phyloP scores from a whole-genome alignment of 2,113 vertebrate genomes.

The Tretioscincus oriximinensis region DNA sequence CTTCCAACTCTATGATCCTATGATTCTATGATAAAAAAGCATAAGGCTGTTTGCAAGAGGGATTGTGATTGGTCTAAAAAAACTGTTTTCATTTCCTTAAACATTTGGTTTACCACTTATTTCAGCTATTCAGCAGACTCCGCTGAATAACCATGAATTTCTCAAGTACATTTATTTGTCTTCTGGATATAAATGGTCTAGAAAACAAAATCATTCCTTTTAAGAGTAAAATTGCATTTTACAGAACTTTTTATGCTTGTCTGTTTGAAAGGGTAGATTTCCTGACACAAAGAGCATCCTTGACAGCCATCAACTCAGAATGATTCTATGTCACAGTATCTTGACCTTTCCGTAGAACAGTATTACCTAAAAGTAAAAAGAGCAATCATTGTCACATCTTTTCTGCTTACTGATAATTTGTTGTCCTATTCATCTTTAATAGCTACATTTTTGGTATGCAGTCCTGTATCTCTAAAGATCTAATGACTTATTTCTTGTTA shows the following conservation, averaged over 20 bases:
- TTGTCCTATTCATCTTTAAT: conserved; percentile 41
- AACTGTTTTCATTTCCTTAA: too few relatives aligned
- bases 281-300: conserved; percentile 27
- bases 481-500: conserved; percentile 18
- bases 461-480: background rate
- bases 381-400: conserved; percentile 36
- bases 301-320: conserved; percentile 53
- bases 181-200: conserved; percentile 14
- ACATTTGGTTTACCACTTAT: too few relatives aligned
- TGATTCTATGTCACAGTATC: conserved; percentile 57
- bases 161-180: conserved; percentile 6
- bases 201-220: conserved; percentile 1
- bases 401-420: conserved; percentile 23
- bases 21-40: too few relatives aligned
- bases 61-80: too few relatives aligned
- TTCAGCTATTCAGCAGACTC: too few relatives aligned
- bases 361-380: conserved; percentile 45
- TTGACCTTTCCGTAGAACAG: conserved; percentile 52
- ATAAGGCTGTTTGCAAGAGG: too few relatives aligned
- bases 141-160: background rate
- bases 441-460: conserved; percentile 38
- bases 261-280: conserved; percentile 24
- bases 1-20: too few relatives aligned
- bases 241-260: rapidly evolving
- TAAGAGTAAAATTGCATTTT: conserved; percentile 3